Base-by-base conservation (phyloP, 1,140 invertebrate genomes). In the Diploscapter pachys region DNA sequence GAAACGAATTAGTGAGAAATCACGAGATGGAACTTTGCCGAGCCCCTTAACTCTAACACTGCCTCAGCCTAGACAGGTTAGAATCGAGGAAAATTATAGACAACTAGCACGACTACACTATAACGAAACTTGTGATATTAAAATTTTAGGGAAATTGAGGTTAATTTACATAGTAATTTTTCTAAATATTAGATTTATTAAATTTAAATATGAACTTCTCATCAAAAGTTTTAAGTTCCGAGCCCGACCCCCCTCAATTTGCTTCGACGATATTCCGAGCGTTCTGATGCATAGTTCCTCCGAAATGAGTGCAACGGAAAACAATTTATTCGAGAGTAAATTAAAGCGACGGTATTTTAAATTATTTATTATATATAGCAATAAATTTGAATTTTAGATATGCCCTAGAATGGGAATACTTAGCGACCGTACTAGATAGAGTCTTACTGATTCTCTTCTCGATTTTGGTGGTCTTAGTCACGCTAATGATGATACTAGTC, bases 331-430 rank as follows among this genome's bases (percentile, higher is more conserved):
- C 5, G 78, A 79, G 61, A 68, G 76, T 61, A 79, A 79, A 54
- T 65, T 79, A 63, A 73, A 72, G 31, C 70, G 78, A 55, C 73
- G 75, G 75, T 79, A 63, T 13, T 31, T 1, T 31, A 31, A 31
- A 31, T 31, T 31, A 31, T 31, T 31, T 31, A 31, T 31, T 31
- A 31, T 31, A 31, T 13, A 65, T 65, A 9, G 9, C 63, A 11
- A 2, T 48, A 48, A 9, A 65, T 65, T 65, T 5, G n/a, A 68
- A 52, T 54, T 68, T 68, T 68, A 79, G 84, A 64, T 84, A 84
- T 73, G 83, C 84, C 9, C 75, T 85, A 71, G 83, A 85, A 80
- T 85, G 83, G 83, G 83, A 85, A 70, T 85, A 81, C 56, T 73
- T 85, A 11, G 83, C 83, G 11, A 78, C 84, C 5, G 84, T 85